Evolutionary conservation across 2,888 invertebrate species (phyloP), one percentile per base, ranked within the genome.

Genomic region (Nomada fucata): DNA sequence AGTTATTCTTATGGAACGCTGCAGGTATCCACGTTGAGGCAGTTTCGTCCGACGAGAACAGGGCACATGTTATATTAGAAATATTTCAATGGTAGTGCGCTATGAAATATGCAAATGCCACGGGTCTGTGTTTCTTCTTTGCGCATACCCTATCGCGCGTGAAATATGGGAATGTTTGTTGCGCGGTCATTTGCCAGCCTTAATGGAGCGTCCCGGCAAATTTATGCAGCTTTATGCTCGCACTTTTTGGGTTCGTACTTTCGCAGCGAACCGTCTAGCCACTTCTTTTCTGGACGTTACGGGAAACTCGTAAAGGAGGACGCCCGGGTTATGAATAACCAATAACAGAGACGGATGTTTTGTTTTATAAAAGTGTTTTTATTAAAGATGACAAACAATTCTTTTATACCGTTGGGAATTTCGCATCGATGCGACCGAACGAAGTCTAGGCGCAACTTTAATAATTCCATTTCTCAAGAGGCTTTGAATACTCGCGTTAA

Each of bases 111-210:
- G 82, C 74, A 77, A 82, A 83, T 77, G 73, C 42, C 13, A 29
- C 60, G n/a, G 59, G 60, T 23, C 26, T 26, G 57, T 65, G 77
- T 74, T 82, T 82, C 82, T 82, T 82, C 82, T 83, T 83, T 83
- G 70, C 57, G 77, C 67, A 67, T 50, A 47, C 71, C 65, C 71
- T 80, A 71, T 82, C 82, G 70, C 68, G 36, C 36, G 52, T 64
- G 57, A 82, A 76, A 80, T 80, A 83, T 59, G 77, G 18, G 77
- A 70, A 77, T 74, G 83, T 69, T 78, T 83, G 83, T 82, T 74
- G 83, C 83, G 53, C 70, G 82, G 81, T 81, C 82, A 83, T 83
- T 83, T 82, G 70, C 83, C 70, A 74, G 73, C 63, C 65, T 70
- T 83, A 83, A 82, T 71, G 77, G 82, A 82, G 83, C 76, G 42